phyloP scores from a whole-genome alignment of 1,140 invertebrate species.

The Vanessa tameamea region DNA sequence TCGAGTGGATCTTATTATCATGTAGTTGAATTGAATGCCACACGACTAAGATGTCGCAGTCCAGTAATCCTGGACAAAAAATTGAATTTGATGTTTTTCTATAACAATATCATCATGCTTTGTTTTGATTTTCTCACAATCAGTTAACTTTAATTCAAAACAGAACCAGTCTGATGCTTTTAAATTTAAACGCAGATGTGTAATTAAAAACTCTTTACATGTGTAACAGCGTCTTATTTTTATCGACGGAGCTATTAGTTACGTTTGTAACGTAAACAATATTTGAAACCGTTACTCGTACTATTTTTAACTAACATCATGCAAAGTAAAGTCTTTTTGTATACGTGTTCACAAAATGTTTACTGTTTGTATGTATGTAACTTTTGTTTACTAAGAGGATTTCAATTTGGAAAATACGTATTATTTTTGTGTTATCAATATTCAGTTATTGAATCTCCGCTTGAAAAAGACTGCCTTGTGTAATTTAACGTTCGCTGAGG shows the following conservation, averaged over 20 bases:
- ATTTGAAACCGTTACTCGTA: not conserved
- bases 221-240: constrained; percentile 14
- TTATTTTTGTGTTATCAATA: no score
- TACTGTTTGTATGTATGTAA: not conserved
- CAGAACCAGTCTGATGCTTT: not conserved
- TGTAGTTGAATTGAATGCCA: no score
- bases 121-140: not conserved
- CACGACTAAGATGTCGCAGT: no score
- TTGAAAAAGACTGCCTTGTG: no score
- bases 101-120: not conserved
- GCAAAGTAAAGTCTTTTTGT: not conserved
- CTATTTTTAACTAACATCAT: not conserved
- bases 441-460: no score
- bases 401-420: no score
- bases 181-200: not conserved
- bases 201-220: constrained; percentile 13
- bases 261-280: not conserved
- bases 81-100: no score
- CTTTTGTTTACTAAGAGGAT: no score
- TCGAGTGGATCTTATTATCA: no score
- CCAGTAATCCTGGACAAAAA: no score
- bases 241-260: not conserved
- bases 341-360: not conserved
- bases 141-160: not conserved
- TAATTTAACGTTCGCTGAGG: no score